Conservation (phyloP, 2,113 vertebrate genomes). For the Ceyx melanurus region DNA sequence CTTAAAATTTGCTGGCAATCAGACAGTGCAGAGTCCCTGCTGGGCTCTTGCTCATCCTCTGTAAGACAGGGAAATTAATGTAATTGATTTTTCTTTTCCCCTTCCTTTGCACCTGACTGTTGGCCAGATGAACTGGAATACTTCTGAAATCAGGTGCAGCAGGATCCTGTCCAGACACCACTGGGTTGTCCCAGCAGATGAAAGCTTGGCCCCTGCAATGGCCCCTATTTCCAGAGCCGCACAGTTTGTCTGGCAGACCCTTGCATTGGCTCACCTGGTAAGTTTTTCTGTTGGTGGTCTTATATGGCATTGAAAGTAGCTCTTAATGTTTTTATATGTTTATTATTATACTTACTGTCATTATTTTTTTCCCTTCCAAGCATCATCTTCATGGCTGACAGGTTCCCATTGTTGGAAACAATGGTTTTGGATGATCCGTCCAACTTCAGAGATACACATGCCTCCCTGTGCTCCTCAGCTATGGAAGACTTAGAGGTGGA, state of each 20-base stretch:
- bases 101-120: not conserved
- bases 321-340: not conserved
- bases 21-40: not conserved
- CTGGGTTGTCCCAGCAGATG: not conserved
- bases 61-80: rapidly evolving
- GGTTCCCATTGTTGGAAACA: constrained; percentile 57
- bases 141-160: not conserved
- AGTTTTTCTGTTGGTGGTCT: not conserved
- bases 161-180: not conserved
- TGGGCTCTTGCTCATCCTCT: not conserved
- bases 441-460: constrained; percentile 70
- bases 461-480: constrained; percentile 76
- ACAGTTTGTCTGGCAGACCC: not conserved
- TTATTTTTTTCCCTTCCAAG: constrained; percentile 43
- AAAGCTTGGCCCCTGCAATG: constrained; percentile 26
- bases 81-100: not conserved
- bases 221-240: not conserved
- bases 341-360: not conserved
- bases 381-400: constrained; percentile 58
- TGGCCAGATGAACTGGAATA: constrained; percentile 34
- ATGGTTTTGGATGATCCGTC: constrained; percentile 76
- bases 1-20: not conserved
- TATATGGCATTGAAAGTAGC: not conserved
- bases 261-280: not conserved
- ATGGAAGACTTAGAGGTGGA: constrained; percentile 80